A percentile compares a stretch with the other conserved stretches of the same genome.
These are phyloP conservation scores for Glaucidium brasilianum DNA, from an alignment of 2,113 vertebrate genomes.

Conservation along the genomic window DNA sequence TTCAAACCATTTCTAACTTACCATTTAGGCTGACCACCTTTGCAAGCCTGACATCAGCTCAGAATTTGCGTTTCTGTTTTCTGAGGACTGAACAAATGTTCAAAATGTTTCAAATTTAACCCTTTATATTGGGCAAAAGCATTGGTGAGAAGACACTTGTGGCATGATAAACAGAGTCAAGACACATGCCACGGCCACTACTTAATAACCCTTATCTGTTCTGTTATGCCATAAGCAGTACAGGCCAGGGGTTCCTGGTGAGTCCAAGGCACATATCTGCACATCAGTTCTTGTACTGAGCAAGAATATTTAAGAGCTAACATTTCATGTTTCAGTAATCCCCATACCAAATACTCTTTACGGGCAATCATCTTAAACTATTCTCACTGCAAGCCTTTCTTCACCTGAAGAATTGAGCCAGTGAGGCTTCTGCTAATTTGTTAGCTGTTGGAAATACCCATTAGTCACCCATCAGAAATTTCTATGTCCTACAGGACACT, in stretches of 20 bases:
- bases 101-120: neutral
- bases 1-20: neutral
- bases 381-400: neutral
- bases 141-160: too few species aligned
- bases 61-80: neutral
- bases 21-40: neutral
- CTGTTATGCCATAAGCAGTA: neutral
- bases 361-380: neutral
- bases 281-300: neutral
- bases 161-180: neutral
- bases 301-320: neutral
- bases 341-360: neutral
- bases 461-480: neutral
- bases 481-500: neutral
- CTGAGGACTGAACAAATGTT: neutral
- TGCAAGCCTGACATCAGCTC: neutral
- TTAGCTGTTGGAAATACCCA: neutral
- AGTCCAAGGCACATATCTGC: neutral
- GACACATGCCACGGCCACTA: neutral
- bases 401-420: neutral
- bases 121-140: neutral
- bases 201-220: neutral
- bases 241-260: neutral
- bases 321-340: neutral
- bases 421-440: neutral